phyloP scores from a whole-genome alignment of 2,888 invertebrate genomes.

The Corythucha ciliata region DNA sequence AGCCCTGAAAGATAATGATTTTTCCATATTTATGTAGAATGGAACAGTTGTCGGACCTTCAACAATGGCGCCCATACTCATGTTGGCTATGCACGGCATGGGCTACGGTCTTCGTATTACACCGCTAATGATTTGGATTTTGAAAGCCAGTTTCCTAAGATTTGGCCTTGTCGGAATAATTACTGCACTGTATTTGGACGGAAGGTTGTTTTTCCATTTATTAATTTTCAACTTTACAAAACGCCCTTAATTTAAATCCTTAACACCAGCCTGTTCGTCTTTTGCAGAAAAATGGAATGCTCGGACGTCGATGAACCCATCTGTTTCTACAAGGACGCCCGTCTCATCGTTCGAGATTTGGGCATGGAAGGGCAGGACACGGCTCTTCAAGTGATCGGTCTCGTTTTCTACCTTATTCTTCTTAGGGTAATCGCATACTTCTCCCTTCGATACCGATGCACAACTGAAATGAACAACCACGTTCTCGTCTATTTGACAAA shows the following conservation, averaged over 20 bases:
- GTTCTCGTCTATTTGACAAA: constrained; percentile 49
- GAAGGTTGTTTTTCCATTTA: constrained; percentile 41
- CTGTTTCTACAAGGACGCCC: constrained; percentile 49
- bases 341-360: constrained; percentile 54
- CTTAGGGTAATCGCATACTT: constrained; percentile 47
- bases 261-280: no score
- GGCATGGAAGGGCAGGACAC: constrained; percentile 50
- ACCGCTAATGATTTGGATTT: constrained; percentile 47
- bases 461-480: constrained; percentile 48
- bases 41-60: constrained; percentile 53
- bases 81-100: constrained; percentile 53
- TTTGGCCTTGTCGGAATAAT: constrained; percentile 56
- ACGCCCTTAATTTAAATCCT: no score
- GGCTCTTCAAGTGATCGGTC: constrained; percentile 48
- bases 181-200: constrained; percentile 50
- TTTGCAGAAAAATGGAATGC: constrained; percentile 48
- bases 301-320: constrained; percentile 47
- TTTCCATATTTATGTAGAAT: constrained; percentile 44
- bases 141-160: constrained; percentile 55
- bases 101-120: constrained; percentile 51
- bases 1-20: no score
- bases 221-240: neutral
- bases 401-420: constrained; percentile 49
- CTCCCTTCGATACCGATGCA: constrained; percentile 50
- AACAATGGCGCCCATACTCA: constrained; percentile 48